Base-by-base conservation (phyloP, 2,888 invertebrate species). In the Steromphala cineraria region DNA sequence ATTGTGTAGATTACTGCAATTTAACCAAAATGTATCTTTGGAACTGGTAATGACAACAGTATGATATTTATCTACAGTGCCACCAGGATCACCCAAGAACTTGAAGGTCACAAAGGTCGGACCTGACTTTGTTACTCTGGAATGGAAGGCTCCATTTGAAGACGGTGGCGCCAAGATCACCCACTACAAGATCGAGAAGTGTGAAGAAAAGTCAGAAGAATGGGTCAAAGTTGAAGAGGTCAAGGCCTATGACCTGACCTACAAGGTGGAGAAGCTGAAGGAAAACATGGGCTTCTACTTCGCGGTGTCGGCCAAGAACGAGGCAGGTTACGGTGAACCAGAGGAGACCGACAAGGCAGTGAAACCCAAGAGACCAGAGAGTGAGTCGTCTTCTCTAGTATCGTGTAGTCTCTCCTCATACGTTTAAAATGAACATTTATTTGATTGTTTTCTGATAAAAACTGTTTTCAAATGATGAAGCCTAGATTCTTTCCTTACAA, bases 1-100 rank as follows among this genome's bases (percentile, higher is more conserved):
- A n/a, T n/a, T n/a, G n/a, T n/a, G n/a, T n/a, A n/a, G n/a, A n/a
- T n/a, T n/a, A n/a, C n/a, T n/a, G n/a, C n/a, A n/a, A n/a, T n/a
- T n/a, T n/a, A n/a, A n/a, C n/a, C n/a, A n/a, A n/a, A n/a, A n/a
- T n/a, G n/a, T n/a, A 4, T 36, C 36, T 36, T 4, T 36, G 36
- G 4, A 46, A 10, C 46, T 13, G 1, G 46, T 46, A 46, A 46
- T 8, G 7, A 5, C 46, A 46, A 46, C 46, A 46, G 1, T 10
- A 10, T 46, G 3, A 1, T 46, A 13, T 5, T 46, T 46, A 8
- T 13, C 46, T 10, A 46, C 81, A 87, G 87, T 78, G n/a, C 80
- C 96, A 75, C 90, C 90, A 31, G 87, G 86, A 7, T 80, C 89
- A 53, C 90, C 90, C 13, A 80, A 83, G 10, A 82, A 82, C 56